These are phyloP conservation scores for Eidolon helvum DNA, from an alignment of 2,113 vertebrate genomes.

Conservation along the genomic window DNA sequence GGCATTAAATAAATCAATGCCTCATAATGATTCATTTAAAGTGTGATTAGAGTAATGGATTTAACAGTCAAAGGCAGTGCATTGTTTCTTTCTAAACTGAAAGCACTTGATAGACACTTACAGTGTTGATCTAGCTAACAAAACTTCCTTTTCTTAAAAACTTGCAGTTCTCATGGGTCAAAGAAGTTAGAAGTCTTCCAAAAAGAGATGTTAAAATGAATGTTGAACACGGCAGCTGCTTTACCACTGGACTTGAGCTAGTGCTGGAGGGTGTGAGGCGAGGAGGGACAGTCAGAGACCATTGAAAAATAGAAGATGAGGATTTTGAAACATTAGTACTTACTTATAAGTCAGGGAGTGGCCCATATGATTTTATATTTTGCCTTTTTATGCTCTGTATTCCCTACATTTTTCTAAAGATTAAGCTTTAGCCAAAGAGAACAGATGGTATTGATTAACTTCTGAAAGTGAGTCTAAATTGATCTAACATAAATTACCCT, in stretches of 20 bases:
- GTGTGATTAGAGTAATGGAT: constrained; percentile 70
- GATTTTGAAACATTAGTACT: background rate
- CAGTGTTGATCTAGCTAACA: constrained; percentile 73
- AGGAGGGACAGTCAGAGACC: background rate
- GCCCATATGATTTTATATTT: constrained; percentile 13
- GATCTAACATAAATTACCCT: constrained; percentile 72
- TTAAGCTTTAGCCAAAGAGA: background rate
- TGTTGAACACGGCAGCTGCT: background rate
- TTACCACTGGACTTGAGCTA: background rate
- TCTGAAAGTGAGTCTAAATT: constrained; percentile 63
- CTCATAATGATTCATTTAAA: constrained; percentile 50
- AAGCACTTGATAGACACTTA: constrained; percentile 74
- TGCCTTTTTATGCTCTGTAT: background rate
- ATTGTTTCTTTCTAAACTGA: constrained; percentile 76
- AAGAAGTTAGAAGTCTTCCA: constrained; percentile 63
- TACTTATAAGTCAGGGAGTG: background rate
- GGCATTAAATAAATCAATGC: constrained; percentile 14
- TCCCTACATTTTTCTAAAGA: constrained; percentile 52
- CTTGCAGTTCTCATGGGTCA: constrained; percentile 79
- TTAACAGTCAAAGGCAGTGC: constrained; percentile 74
- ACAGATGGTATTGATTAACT: constrained; percentile 71
- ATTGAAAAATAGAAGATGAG: background rate
- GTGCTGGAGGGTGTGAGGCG: background rate
- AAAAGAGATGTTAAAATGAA: constrained; percentile 64
- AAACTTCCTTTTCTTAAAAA: constrained; percentile 75